A percentile compares a stretch with the other conserved stretches of the same genome.
Conservation (phyloP, 2,888 invertebrate species). For the Nymphalis urticae region DNA sequence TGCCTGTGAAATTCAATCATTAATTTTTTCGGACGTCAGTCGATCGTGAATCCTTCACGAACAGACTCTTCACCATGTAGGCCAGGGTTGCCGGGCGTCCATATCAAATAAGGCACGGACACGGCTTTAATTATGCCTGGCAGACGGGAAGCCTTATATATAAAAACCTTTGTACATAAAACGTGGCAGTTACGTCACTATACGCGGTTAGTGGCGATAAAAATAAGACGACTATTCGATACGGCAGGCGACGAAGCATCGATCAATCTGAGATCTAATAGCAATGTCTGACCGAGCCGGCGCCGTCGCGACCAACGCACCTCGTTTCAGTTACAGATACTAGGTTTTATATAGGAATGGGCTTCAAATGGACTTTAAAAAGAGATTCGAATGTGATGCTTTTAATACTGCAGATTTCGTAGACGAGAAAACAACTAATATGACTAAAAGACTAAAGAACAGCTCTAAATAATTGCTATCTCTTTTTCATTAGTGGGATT, state of each 20-base stretch:
- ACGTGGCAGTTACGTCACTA: conserved; percentile 45
- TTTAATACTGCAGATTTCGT: too few species aligned
- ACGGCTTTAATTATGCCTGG: conserved; percentile 51
- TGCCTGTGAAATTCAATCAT: conserved; percentile 19
- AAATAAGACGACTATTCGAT: conserved; percentile 53
- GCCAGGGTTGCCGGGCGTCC: conserved; percentile 39
- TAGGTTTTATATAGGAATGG: conserved; percentile 31
- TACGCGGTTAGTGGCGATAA: conserved; percentile 42
- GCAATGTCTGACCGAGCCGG: conserved; percentile 72
- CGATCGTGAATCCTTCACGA: conserved; percentile 42
- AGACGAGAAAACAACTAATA: too few species aligned
- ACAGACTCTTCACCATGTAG: conserved; percentile 38
- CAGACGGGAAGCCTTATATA: conserved; percentile 58
- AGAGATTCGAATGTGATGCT: background rate
- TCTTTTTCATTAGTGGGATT: too few species aligned
- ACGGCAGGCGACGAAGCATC: conserved; percentile 58
- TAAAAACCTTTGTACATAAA: conserved; percentile 52
- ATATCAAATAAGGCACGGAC: conserved; percentile 38
- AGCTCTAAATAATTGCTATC: too few species aligned
- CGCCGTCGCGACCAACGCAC: conserved; percentile 68
- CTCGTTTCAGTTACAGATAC: conserved; percentile 48
- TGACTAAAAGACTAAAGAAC: too few species aligned
- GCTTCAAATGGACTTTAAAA: background rate
- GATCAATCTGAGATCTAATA: conserved; percentile 75
- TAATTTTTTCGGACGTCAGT: conserved; percentile 30